A percentile compares a stretch with the other conserved stretches of the same genome.
These are phyloP conservation scores for Drosophila picticornis DNA, from an alignment of 2,888 invertebrate genomes.

Conservation along the genomic window DNA sequence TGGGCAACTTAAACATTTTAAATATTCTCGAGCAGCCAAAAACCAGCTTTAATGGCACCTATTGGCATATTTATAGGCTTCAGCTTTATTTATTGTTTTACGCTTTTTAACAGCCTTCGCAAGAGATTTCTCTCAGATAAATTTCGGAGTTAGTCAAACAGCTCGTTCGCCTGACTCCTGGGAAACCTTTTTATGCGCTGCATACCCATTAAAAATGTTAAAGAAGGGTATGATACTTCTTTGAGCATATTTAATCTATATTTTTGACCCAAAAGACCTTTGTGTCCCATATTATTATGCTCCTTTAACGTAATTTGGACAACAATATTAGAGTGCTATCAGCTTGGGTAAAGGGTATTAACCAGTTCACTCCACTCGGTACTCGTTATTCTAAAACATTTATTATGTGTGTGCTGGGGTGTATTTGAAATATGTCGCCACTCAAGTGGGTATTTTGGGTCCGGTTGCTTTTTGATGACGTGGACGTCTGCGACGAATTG, in stretches of 20 bases:
- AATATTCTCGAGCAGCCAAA: slow-evolving; percentile 27
- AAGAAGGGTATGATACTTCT: slow-evolving; percentile 7
- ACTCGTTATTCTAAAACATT: slow-evolving; percentile 3
- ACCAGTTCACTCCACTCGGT: background rate
- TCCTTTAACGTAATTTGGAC: background rate
- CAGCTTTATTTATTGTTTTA: slow-evolving; percentile 67
- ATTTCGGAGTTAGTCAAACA: slow-evolving; percentile 70
- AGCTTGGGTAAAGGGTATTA: background rate
- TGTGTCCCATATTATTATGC: background rate
- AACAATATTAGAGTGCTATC: background rate
- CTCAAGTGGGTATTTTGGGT: slow-evolving; percentile 48
- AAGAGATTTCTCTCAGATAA: slow-evolving; percentile 59
- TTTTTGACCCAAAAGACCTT: background rate
- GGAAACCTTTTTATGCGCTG: slow-evolving; percentile 53
- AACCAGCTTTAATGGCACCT: slow-evolving; percentile 60
- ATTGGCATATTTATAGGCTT: slow-evolving; percentile 76
- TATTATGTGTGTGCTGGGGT: slow-evolving; percentile 12
- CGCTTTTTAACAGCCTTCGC: slow-evolving; percentile 21
- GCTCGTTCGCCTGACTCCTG: slow-evolving; percentile 30
- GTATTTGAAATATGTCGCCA: slow-evolving; percentile 70
- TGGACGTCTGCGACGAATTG: slow-evolving; percentile 14
- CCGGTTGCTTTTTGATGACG: slow-evolving; percentile 37
- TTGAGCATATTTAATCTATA: background rate
- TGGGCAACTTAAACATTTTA: slow-evolving; percentile 32
- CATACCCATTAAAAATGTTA: background rate